These are phyloP conservation scores for Pomacea maculata DNA, from an alignment of 1,140 invertebrate species.

Conservation along the genomic window DNA sequence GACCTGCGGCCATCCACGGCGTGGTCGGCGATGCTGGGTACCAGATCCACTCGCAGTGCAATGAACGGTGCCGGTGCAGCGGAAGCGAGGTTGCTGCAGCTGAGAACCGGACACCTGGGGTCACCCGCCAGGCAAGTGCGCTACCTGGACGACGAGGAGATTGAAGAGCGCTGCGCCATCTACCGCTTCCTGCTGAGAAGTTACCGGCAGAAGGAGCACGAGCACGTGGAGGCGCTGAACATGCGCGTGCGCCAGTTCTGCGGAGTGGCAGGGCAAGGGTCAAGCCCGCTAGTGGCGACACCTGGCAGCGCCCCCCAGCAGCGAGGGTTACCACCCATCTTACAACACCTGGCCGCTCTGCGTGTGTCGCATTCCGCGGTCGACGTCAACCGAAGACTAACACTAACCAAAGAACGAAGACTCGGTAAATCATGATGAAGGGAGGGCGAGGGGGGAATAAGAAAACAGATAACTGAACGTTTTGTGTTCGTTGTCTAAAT, in stretches of 20 bases:
- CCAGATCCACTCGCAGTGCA: neutral
- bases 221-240: conserved; percentile 7
- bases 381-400: neutral
- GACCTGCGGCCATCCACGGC: conserved; percentile 23
- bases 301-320: neutral
- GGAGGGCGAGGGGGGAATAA: neutral
- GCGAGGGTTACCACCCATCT: neutral
- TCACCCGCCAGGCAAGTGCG: conserved; percentile 19
- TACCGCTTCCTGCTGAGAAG: conserved; percentile 18
- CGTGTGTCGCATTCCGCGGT: neutral
- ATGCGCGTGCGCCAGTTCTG: conserved; percentile 15
- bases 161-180: conserved; percentile 15
- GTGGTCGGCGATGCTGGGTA: conserved; percentile 1
- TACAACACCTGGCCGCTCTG: neutral
- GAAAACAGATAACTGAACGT: neutral
- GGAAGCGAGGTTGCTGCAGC: conserved; percentile 1
- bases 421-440: neutral
- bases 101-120: conserved; percentile 2
- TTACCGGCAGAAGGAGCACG: conserved; percentile 1
- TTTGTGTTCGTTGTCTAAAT: neutral
- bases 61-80: neutral
- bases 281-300: no score
- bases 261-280: neutral
- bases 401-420: neutral
- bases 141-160: conserved; percentile 25